Percentiles rank a stretch among this genome's conserved stretches.
Evolutionary conservation across 2,888 invertebrate genomes (phyloP).

Genomic region (Acanthosoma haemorrhoidale): DNA sequence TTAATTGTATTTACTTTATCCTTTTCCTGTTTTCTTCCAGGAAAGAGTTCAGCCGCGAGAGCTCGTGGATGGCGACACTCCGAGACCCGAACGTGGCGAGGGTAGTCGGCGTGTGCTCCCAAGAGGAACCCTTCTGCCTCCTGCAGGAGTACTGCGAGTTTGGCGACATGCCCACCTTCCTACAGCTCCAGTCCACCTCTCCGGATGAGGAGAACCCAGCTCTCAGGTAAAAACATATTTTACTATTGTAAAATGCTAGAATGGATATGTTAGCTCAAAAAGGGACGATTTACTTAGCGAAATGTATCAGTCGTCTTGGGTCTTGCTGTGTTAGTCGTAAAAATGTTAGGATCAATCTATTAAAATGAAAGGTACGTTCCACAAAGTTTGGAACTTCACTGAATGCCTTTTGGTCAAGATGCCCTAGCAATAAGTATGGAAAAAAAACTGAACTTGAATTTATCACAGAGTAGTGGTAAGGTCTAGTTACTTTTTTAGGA

Average conservation of each 20-base stretch:
- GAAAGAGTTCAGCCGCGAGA: slow-evolving; percentile 81
- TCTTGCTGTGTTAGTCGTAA: too few relatives aligned
- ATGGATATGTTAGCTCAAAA: background rate
- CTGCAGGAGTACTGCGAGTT: slow-evolving; percentile 85
- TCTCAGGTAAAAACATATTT: slow-evolving; percentile 35
- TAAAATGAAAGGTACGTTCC: too few relatives aligned
- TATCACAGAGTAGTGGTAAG: too few relatives aligned
- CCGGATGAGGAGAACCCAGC: slow-evolving; percentile 40
- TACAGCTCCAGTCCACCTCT: slow-evolving; percentile 40
- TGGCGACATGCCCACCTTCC: slow-evolving; percentile 60
- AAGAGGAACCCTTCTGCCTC: slow-evolving; percentile 78
- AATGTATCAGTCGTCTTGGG: too few relatives aligned
- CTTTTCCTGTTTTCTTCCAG: slow-evolving; percentile 48
- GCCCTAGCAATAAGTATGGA: too few relatives aligned
- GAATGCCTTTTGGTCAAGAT: too few relatives aligned
- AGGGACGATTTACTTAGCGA: too few relatives aligned
- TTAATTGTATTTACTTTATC: too few relatives aligned
- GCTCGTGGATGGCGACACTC: slow-evolving; percentile 75
- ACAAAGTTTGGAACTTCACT: too few relatives aligned
- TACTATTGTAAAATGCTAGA: background rate
- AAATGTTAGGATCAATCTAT: too few relatives aligned
- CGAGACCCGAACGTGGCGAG: slow-evolving; percentile 78
- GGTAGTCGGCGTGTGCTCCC: slow-evolving; percentile 72
- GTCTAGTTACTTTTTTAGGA: too few relatives aligned
- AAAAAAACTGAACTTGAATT: too few relatives aligned